phyloP scores from a whole-genome alignment of 1,140 invertebrate species.

The Drosophila melanica region DNA sequence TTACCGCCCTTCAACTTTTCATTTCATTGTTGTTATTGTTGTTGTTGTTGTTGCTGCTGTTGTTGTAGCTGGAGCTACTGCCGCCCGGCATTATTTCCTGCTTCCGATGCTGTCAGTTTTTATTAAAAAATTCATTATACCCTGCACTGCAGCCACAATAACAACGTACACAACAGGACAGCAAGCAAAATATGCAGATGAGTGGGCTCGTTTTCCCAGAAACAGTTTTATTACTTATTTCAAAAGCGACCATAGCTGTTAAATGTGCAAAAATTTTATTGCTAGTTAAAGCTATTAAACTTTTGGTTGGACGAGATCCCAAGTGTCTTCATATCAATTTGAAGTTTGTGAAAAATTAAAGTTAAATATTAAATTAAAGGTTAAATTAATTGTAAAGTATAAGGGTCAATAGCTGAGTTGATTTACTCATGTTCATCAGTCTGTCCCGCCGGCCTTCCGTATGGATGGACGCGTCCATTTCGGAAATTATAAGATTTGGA shows the following conservation, averaged over 20 bases:
- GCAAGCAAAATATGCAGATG: not conserved
- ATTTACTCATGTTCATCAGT: too few species aligned
- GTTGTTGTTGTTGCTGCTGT: conserved; percentile 6
- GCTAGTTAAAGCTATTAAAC: not conserved
- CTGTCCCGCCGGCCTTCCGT: too few species aligned
- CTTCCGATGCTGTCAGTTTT: conserved; percentile 50
- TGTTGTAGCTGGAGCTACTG: conserved; percentile 3
- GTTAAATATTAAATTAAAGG: too few species aligned
- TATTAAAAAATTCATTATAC: conserved; percentile 72
- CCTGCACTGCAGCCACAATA: conserved; percentile 40
- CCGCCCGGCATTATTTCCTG: conserved; percentile 47
- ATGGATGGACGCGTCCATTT: too few species aligned
- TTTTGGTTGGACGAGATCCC: not conserved
- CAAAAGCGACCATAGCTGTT: not conserved
- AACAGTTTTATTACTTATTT: not conserved
- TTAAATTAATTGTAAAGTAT: too few species aligned
- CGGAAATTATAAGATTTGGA: too few species aligned
- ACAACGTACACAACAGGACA: conserved; percentile 1
- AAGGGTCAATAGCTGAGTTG: too few species aligned
- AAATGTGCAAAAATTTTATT: not conserved
- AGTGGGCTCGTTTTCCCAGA: not conserved
- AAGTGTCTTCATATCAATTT: not conserved
- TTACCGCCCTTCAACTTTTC: conserved; percentile 33
- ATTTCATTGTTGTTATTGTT: conserved; percentile 22
- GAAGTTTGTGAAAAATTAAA: too few species aligned